Evolutionary conservation across 2,888 invertebrate genomes (phyloP), one percentile per base, ranked within the genome.

Genomic region (Alcis repandata): DNA sequence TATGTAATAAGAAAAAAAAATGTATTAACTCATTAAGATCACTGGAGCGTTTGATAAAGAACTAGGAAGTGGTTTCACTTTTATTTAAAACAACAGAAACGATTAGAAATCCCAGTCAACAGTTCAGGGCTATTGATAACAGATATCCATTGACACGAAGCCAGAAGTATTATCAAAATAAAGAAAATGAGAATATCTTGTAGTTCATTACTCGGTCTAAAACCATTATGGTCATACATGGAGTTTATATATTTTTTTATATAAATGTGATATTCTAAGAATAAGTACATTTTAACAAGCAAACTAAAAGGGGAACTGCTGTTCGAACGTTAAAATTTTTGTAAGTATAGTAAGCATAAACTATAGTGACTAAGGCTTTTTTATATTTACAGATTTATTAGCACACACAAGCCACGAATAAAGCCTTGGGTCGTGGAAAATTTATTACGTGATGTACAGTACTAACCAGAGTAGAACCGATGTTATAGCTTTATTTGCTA

Each of bases 371-470:
- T 45, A n/a, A 22, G 6, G 46, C 8, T n/a, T 45, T n/a, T 7
- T 22, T 43, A 32, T 56, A 27, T 56, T 51, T 51, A 52, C 38
- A 20, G 40, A 46, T 60, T 52, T 40, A 4, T 51, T 11, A 54
- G 48, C 17, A 52, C 45, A 52, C 45, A 52, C 46, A 46, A 33
- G 20, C 0, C 32, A 38, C 52, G 48, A 52, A 40, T 53, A 48
- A 62, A 54, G 38, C 59, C 56, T 51, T 59, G 56, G 51, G 32
- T 51, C 36, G 58, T 54, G 53, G 59, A 66, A 63, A 58, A 63
- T 60, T 65, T 67, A 63, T 59, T 54, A 51, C 41, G 60, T 19
- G 17, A 22, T 22, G 59, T 56, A 52, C n/a, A 46, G 20, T 6
- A 13, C 8, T 46, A 48, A 7, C 33, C 27, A 33, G 13, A 15